Percentiles rank a stretch among this genome's conserved stretches.
These are phyloP conservation scores for Datnioides undecimradiatus DNA, from an alignment of 2,113 vertebrate species.

Conservation along the genomic window DNA sequence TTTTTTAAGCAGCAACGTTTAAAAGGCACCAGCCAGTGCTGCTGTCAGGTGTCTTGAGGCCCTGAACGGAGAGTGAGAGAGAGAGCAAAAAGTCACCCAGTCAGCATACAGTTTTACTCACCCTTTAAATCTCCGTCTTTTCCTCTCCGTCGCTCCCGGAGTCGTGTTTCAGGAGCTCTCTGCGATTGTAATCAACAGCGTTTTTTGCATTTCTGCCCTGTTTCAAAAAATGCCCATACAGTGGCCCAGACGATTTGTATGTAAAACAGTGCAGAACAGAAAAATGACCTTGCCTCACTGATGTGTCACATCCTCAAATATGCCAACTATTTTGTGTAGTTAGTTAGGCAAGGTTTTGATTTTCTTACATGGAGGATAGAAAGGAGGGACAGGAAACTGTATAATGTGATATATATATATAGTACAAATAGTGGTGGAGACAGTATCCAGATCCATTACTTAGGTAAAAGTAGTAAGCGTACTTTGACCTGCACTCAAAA, in stretches of 20 bases:
- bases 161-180: slow-evolving; percentile 65
- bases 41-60: slow-evolving; percentile 65
- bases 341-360: neutral
- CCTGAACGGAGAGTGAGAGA: slow-evolving; percentile 2
- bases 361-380: neutral
- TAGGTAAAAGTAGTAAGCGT: neutral
- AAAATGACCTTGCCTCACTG: slow-evolving; percentile 17
- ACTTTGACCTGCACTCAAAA: neutral
- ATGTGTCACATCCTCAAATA: neutral
- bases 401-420: neutral
- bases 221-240: slow-evolving; percentile 35
- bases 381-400: neutral
- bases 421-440: neutral
- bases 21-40: slow-evolving; percentile 50
- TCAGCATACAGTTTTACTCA: slow-evolving; percentile 67
- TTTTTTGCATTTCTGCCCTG: slow-evolving; percentile 50
- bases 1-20: slow-evolving; percentile 30
- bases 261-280: neutral
- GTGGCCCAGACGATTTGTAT: slow-evolving; percentile 15
- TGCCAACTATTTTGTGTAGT: neutral
- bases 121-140: slow-evolving; percentile 71
- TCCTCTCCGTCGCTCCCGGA: slow-evolving; percentile 47
- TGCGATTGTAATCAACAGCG: slow-evolving; percentile 70
- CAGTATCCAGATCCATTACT: neutral
- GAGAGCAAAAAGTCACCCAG: slow-evolving; percentile 48